phyloP scores from a whole-genome alignment of 2,113 vertebrate genomes.

The Panthera tigris region DNA sequence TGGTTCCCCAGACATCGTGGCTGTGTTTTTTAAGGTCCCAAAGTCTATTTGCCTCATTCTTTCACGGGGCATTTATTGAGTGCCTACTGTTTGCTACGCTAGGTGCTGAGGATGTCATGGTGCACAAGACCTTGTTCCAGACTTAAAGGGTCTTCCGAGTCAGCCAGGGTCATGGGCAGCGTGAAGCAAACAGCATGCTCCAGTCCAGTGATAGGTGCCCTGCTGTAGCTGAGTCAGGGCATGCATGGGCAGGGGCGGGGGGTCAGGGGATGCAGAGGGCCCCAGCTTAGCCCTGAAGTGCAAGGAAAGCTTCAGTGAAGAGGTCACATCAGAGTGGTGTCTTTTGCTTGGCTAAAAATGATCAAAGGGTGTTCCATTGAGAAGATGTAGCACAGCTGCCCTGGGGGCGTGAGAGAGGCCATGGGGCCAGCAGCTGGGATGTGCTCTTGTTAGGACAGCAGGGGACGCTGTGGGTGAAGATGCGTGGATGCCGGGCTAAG shows the following conservation, averaged over 20 bases:
- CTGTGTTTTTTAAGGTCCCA: background rate
- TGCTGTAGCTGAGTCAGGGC: background rate
- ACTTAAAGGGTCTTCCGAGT: background rate
- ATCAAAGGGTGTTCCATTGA: background rate
- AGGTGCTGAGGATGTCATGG: background rate
- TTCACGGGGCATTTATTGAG: background rate
- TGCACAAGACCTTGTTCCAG: background rate
- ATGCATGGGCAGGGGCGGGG: background rate
- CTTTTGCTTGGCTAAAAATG: background rate
- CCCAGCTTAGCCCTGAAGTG: background rate
- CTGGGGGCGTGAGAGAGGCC: background rate
- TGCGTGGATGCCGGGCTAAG: background rate
- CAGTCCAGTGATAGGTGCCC: background rate
- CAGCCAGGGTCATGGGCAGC: background rate
- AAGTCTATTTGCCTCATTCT: background rate
- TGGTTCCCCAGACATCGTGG: background rate
- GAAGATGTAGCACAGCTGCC: background rate
- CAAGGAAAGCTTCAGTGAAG: background rate
- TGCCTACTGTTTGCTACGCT: background rate
- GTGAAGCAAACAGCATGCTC: background rate
- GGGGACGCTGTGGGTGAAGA: background rate
- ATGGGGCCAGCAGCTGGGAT: background rate
- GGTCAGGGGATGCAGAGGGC: background rate
- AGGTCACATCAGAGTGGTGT: background rate
- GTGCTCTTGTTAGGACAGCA: rapidly evolving